Evolutionary conservation across 2,113 vertebrate species (phyloP).

Genomic region (Seriola aureovittata): DNA sequence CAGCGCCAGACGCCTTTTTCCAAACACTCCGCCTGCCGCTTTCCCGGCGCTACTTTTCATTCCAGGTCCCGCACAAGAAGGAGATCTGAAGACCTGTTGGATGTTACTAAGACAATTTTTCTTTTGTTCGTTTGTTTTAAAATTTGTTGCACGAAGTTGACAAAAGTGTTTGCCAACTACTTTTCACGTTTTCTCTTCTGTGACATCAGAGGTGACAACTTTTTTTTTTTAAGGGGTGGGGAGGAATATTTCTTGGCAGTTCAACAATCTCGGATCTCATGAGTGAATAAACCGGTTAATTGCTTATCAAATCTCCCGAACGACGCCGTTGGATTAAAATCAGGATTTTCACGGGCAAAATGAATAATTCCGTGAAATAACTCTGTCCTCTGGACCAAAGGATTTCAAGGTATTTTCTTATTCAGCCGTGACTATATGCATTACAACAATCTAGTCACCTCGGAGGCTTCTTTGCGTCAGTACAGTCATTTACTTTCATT

Average conservation of each 20-base stretch:
- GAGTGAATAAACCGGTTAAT: conserved; percentile 42
- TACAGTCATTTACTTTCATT: conserved; percentile 37
- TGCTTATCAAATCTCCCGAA: conserved; percentile 15
- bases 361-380: conserved; percentile 69
- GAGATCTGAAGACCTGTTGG: conserved; percentile 35
- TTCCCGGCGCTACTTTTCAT: conserved; percentile 40
- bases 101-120: conserved; percentile 4
- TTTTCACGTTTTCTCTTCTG: not conserved
- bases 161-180: not conserved
- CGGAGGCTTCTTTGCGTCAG: not conserved
- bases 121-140: too few species aligned
- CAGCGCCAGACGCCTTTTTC: conserved; percentile 43
- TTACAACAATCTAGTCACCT: conserved; percentile 46
- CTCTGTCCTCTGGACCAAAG: conserved; percentile 40
- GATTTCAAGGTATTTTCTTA: conserved; percentile 71
- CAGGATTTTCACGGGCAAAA: conserved; percentile 51
- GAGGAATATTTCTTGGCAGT: not conserved
- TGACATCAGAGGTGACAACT: conserved; percentile 26
- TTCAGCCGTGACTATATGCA: conserved; percentile 1
- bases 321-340: conserved; percentile 55
- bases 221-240: conserved; percentile 2
- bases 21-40: conserved; percentile 45
- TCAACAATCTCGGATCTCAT: conserved; percentile 34
- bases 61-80: conserved; percentile 15
- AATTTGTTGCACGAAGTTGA: conserved; percentile 29